Conservation (phyloP, 2,113 vertebrate genomes). For the Pampusana beccarii region DNA sequence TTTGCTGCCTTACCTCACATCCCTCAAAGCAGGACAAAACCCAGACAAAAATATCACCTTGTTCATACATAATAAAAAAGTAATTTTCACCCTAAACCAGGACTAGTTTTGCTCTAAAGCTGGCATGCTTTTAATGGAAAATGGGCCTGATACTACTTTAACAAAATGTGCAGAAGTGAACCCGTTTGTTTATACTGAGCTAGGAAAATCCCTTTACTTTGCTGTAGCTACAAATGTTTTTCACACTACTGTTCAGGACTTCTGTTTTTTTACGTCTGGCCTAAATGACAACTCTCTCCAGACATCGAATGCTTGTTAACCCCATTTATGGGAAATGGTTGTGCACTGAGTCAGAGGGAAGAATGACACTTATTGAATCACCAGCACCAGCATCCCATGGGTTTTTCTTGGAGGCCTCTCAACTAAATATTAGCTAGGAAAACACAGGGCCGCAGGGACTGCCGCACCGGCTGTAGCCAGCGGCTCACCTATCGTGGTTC, state of each 20-base stretch:
- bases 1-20: not conserved
- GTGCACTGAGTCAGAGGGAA: conserved; percentile 53
- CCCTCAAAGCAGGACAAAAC: conserved; percentile 20
- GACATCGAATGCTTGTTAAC: conserved; percentile 24
- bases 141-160: conserved; percentile 4
- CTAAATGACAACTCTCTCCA: not conserved
- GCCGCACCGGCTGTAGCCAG: rapidly evolving
- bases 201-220: conserved; percentile 56
- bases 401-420: conserved; percentile 56
- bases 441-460: not conserved
- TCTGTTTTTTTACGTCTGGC: conserved; percentile 47
- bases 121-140: conserved; percentile 26
- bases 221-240: conserved; percentile 61
- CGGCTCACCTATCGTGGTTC: not conserved
- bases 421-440: conserved; percentile 58
- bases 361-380: conserved; percentile 60
- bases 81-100: conserved; percentile 42
- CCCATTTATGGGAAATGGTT: conserved; percentile 44
- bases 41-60: conserved; percentile 51
- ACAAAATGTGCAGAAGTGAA: conserved; percentile 28
- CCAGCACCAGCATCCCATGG: conserved; percentile 10
- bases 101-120: conserved; percentile 6
- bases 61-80: conserved; percentile 62
- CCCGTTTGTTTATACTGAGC: conserved; percentile 17
- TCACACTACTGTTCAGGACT: conserved; percentile 49